These are phyloP conservation scores for Lutjanus argentimaculatus DNA, from an alignment of 2,797 vertebrate species.

Conservation along the genomic window DNA sequence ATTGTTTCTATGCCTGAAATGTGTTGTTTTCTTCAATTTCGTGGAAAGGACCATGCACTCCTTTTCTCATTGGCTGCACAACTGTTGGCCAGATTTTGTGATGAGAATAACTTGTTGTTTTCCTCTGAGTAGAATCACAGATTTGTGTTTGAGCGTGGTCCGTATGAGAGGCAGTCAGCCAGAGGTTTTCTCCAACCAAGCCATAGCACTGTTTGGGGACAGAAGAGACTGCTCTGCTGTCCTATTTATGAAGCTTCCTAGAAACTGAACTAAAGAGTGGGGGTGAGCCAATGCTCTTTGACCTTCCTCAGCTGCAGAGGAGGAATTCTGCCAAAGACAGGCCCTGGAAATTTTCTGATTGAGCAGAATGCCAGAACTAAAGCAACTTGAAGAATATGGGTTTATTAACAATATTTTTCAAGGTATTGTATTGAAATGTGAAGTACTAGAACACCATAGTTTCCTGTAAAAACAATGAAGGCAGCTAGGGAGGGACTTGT, in stretches of 20 bases:
- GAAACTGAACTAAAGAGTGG: conserved; percentile 51
- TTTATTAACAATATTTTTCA: too few species aligned
- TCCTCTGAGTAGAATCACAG: conserved; percentile 9
- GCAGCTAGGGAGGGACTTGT: too few species aligned
- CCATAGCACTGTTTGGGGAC: background rate
- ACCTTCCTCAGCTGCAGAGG: conserved; percentile 50
- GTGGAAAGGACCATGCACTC: background rate
- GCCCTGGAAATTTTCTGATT: conserved; percentile 27
- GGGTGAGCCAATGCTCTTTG: conserved; percentile 43
- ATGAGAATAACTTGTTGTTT: conserved; percentile 26
- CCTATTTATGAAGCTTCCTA: conserved; percentile 43
- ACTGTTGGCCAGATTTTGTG: background rate
- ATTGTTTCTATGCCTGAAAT: conserved; percentile 6
- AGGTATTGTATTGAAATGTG: too few species aligned
- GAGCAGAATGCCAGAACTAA: conserved; percentile 20
- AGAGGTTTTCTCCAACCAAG: conserved; percentile 7
- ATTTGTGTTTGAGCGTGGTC: conserved; percentile 8
- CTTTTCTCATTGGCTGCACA: background rate
- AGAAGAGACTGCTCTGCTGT: conserved; percentile 20
- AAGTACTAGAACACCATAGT: too few species aligned
- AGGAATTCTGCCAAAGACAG: conserved; percentile 40
- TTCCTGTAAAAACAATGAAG: too few species aligned
- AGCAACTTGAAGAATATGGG: conserved; percentile 12
- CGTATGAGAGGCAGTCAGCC: background rate
- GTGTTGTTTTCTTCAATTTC: conserved; percentile 1